Evolutionary conservation across 2,888 invertebrate species (phyloP).

Genomic region (Macaria notata): DNA sequence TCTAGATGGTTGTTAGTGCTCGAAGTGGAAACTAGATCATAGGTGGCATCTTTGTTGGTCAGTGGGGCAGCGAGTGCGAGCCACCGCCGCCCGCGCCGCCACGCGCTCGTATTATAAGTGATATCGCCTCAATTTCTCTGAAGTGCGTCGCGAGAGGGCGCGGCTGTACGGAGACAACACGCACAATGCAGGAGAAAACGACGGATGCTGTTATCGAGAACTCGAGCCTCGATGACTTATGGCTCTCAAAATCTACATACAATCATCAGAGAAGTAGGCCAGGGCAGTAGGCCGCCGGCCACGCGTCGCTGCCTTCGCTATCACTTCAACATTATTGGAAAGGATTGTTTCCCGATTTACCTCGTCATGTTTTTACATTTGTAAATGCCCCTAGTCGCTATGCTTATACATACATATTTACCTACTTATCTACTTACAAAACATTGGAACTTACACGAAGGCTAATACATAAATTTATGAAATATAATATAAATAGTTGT

Average conservation of each 20-base stretch:
- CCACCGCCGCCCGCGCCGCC: slow-evolving; percentile 39
- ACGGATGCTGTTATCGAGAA: slow-evolving; percentile 72
- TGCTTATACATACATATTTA: no score
- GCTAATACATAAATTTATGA: no score
- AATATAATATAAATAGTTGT: no score
- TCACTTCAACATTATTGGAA: slow-evolving; percentile 24
- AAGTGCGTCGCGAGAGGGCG: slow-evolving; percentile 44
- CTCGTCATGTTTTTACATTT: not conserved
- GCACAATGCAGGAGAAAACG: slow-evolving; percentile 71
- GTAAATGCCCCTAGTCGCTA: no score
- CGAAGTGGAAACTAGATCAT: slow-evolving; percentile 39
- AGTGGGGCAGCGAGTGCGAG: slow-evolving; percentile 63
- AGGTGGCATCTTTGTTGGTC: slow-evolving; percentile 60
- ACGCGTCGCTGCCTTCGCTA: slow-evolving; percentile 31
- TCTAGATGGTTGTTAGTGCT: slow-evolving; percentile 22
- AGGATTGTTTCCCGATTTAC: slow-evolving; percentile 7
- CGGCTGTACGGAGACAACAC: slow-evolving; percentile 40
- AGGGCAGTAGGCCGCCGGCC: slow-evolving; percentile 73
- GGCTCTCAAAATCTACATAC: slow-evolving; percentile 80
- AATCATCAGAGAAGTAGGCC: slow-evolving; percentile 74
- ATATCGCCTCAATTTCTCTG: slow-evolving; percentile 73
- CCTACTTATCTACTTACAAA: no score
- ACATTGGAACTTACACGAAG: no score
- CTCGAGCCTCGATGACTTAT: slow-evolving; percentile 65
- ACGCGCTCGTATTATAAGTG: slow-evolving; percentile 59